These are phyloP conservation scores for Falco columbarius DNA, from an alignment of 2,797 vertebrate genomes.

Conservation along the genomic window DNA sequence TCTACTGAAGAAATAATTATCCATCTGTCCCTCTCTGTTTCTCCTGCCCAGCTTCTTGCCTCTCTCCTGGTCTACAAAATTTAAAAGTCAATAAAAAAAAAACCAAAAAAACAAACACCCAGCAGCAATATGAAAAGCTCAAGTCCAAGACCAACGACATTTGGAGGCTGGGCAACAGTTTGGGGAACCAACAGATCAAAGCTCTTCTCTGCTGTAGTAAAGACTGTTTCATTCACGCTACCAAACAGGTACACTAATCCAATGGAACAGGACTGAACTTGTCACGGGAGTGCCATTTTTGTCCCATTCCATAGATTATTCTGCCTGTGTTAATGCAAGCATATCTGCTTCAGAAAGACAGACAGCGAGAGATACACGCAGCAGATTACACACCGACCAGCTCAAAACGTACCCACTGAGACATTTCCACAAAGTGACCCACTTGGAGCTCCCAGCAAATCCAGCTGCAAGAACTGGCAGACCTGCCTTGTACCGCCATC, in stretches of 20 bases:
- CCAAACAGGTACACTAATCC: not conserved
- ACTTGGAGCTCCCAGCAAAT: not conserved
- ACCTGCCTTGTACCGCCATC: not conserved
- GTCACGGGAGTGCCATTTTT: not conserved
- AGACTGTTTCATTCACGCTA: not conserved
- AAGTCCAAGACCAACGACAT: not conserved
- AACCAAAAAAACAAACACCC: not conserved
- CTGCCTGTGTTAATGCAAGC: accelerated
- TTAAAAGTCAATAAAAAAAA: not conserved
- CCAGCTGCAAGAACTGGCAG: not conserved
- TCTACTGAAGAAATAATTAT: not conserved
- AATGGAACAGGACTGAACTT: not conserved
- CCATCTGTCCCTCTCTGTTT: not conserved
- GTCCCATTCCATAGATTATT: not conserved
- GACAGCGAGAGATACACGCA: not conserved
- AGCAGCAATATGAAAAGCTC: not conserved
- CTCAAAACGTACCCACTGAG: not conserved
- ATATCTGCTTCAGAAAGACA: not conserved
- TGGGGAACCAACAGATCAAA: not conserved
- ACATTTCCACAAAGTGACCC: not conserved
- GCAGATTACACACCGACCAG: not conserved
- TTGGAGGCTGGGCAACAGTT: not conserved
- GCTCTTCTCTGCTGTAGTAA: not conserved
- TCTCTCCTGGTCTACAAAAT: not conserved
- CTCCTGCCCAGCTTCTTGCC: not conserved